phyloP scores from a whole-genome alignment of 2,113 vertebrate species.

The Phrynosoma blainvillii region DNA sequence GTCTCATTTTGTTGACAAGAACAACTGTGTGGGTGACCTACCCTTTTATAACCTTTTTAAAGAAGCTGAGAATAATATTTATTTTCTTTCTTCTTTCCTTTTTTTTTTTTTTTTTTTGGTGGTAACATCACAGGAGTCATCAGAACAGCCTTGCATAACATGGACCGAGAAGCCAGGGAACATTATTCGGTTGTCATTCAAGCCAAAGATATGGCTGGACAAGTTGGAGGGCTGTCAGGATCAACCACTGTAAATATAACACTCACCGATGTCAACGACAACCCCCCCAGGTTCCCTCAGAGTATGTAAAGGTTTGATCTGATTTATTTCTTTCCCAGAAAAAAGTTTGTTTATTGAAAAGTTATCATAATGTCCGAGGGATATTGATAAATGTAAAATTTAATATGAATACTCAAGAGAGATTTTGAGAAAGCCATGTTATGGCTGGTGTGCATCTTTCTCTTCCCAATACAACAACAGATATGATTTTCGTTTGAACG shows the following conservation, averaged over 20 bases:
- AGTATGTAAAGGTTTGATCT: constrained; percentile 81
- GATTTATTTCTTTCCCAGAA: constrained; percentile 52
- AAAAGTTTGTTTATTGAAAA: neutral
- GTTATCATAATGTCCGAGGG: neutral
- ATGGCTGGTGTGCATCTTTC: neutral
- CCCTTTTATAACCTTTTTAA: neutral
- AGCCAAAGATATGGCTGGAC: constrained; percentile 99
- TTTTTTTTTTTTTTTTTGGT: constrained; percentile 14
- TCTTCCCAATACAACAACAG: neutral
- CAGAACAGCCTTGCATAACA: constrained; percentile 94
- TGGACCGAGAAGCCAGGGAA: constrained; percentile 97
- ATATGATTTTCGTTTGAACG: neutral
- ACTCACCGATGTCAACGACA: constrained; percentile 96
- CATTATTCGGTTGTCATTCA: constrained; percentile 97
- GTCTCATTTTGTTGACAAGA: neutral
- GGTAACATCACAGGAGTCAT: constrained; percentile 86
- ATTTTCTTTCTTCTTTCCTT: neutral
- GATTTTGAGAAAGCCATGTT: neutral
- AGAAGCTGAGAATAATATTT: constrained; percentile 23
- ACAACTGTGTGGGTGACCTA: neutral
- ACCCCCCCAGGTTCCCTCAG: constrained; percentile 93
- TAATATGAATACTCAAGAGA: neutral
- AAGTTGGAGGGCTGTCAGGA: constrained; percentile 95
- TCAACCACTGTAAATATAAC: constrained; percentile 97
- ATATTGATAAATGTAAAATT: neutral